These are phyloP conservation scores for Sorex araneus DNA, from an alignment of 2,113 vertebrate genomes.

Conservation along the genomic window DNA sequence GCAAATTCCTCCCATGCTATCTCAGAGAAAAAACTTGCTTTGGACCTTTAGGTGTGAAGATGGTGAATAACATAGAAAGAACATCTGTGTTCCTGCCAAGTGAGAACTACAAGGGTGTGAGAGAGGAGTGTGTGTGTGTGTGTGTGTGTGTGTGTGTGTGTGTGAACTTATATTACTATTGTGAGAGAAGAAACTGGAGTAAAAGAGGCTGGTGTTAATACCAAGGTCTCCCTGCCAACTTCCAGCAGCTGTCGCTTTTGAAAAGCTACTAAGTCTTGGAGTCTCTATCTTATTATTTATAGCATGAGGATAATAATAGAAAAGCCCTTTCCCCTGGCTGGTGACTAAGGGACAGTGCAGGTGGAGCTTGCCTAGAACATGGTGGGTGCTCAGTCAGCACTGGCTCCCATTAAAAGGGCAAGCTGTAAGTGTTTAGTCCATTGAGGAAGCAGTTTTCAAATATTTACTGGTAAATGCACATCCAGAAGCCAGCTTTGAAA, in stretches of 20 bases:
- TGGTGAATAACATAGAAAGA: slow-evolving; percentile 24
- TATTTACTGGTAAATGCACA: not conserved
- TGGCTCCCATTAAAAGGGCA: not conserved
- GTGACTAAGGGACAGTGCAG: not conserved
- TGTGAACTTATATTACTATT: rapidly evolving
- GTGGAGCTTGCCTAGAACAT: not conserved
- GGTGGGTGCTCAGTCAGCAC: not conserved
- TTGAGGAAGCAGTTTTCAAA: not conserved
- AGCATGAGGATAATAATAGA: slow-evolving; percentile 16
- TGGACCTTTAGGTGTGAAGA: not conserved
- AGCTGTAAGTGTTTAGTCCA: not conserved
- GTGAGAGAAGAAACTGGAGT: not conserved
- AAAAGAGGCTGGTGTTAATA: not conserved
- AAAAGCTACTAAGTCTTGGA: not conserved
- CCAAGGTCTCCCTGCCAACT: not conserved
- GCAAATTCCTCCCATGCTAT: not conserved
- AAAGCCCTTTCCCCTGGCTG: not conserved
- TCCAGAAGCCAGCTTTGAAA: not conserved
- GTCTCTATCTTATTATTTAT: not conserved
- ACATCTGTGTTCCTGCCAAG: not conserved
- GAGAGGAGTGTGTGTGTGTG: not conserved
- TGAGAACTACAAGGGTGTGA: not conserved
- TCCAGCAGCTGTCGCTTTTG: not conserved
- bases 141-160: not conserved
- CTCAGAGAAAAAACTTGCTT: not conserved